Conservation (phyloP, 1,140 invertebrate genomes). For the Ridgeia piscesae region DNA sequence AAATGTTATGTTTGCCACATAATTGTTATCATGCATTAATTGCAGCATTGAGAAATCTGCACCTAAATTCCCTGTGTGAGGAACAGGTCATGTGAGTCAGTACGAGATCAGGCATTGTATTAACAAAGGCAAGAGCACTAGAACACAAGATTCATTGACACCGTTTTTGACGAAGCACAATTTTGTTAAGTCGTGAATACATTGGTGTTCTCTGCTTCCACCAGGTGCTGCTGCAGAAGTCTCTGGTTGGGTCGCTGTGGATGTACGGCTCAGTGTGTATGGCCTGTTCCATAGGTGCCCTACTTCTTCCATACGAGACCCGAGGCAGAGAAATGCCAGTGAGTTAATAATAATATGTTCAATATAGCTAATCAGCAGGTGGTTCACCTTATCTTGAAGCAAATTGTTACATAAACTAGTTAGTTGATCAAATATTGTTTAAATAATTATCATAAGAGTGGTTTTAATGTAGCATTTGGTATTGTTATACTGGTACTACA, state of each 20-base stretch:
- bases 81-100: neutral
- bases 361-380: neutral
- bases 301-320: conserved; percentile 35
- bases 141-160: neutral
- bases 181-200: neutral
- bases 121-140: neutral
- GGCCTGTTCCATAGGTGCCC: conserved; percentile 24
- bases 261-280: conserved; percentile 32
- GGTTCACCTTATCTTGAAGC: neutral
- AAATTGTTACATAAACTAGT: neutral
- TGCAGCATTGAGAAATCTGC: too few relatives aligned
- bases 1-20: too few relatives aligned
- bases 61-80: neutral
- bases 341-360: conserved; percentile 17
- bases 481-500: neutral
- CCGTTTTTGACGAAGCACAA: too few relatives aligned
- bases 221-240: conserved; percentile 30
- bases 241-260: conserved; percentile 20
- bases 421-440: neutral
- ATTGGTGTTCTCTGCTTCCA: conserved; percentile 10
- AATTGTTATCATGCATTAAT: too few relatives aligned
- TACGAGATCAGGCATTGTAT: neutral
- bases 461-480: neutral
- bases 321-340: conserved; percentile 32
- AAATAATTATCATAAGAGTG: neutral